Percentiles rank a stretch among this genome's conserved stretches.
phyloP scores from a whole-genome alignment of 2,888 invertebrate genomes.

The Diarsia dahlii region DNA sequence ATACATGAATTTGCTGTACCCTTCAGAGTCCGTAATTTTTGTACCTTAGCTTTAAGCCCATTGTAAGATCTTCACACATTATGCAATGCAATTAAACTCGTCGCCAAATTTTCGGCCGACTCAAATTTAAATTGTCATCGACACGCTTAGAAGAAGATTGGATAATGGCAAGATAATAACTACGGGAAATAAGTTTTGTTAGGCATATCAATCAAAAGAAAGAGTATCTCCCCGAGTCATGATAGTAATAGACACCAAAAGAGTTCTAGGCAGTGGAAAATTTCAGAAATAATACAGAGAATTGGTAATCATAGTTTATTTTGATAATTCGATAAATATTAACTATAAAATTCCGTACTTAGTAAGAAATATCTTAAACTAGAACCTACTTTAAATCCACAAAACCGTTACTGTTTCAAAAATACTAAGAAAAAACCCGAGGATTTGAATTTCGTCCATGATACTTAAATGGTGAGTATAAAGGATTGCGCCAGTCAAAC shows the following conservation, averaged over 20 bases:
- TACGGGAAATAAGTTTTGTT: neutral
- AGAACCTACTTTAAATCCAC: slow-evolving; percentile 12
- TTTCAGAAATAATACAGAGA: slow-evolving; percentile 33
- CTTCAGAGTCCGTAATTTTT: too few relatives aligned
- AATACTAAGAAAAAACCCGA: neutral
- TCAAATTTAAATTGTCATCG: too few relatives aligned
- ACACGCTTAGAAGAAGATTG: too few relatives aligned
- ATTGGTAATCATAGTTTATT: slow-evolving; percentile 25
- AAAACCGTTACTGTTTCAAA: neutral
- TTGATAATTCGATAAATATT: slow-evolving; percentile 23
- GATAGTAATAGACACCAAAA: neutral
- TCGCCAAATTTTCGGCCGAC: too few relatives aligned
- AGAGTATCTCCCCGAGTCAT: neutral
- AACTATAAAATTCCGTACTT: slow-evolving; percentile 5
- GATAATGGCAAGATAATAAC: neutral
- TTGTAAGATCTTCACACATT: too few relatives aligned
- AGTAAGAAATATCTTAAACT: slow-evolving; percentile 26
- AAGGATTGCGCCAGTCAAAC: neutral
- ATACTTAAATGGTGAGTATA: neutral
- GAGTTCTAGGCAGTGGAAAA: neutral
- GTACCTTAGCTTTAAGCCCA: too few relatives aligned
- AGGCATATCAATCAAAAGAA: neutral
- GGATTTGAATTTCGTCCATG: neutral
- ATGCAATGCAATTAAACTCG: too few relatives aligned
- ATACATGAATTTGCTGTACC: neutral